Evolutionary conservation across 2,797 vertebrate species (phyloP).

Genomic region (Squalus acanthias): DNA sequence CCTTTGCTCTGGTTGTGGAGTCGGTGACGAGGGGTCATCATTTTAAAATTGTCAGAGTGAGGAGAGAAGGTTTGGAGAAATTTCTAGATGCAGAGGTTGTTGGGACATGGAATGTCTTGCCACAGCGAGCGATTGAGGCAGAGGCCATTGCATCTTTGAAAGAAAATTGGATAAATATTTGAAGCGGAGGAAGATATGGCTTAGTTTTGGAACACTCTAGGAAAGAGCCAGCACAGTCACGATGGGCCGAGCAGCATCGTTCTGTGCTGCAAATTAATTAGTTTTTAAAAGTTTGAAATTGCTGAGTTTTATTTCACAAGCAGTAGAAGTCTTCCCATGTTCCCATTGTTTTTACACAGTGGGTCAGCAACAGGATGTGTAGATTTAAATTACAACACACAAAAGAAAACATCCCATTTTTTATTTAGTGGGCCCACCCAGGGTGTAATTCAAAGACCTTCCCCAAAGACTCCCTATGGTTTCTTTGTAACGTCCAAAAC

Average conservation of each 20-base stretch:
- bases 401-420: conserved; percentile 3
- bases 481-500: not conserved
- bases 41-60: not conserved
- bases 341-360: conserved; percentile 19
- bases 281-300: not conserved
- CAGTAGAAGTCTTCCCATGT: not conserved
- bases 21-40: not conserved
- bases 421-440: conserved; percentile 25
- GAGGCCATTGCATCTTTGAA: not conserved
- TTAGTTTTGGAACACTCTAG: not conserved
- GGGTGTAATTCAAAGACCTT: not conserved
- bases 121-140: not conserved
- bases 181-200: not conserved
- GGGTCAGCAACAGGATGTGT: conserved; percentile 31
- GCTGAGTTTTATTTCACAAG: not conserved
- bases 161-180: conserved; percentile 19
- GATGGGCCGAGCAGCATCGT: not conserved
- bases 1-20: not conserved
- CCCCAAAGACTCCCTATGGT: not conserved
- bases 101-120: not conserved
- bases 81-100: not conserved
- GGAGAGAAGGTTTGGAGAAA: not conserved
- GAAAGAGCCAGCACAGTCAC: too few species aligned
- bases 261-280: not conserved
- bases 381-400: not conserved